Percentiles rank a stretch among this genome's conserved stretches.
These are phyloP conservation scores for Hermaeophaga mercurialis DNA, from an alignment of 2,888 invertebrate genomes.

Conservation along the genomic window DNA sequence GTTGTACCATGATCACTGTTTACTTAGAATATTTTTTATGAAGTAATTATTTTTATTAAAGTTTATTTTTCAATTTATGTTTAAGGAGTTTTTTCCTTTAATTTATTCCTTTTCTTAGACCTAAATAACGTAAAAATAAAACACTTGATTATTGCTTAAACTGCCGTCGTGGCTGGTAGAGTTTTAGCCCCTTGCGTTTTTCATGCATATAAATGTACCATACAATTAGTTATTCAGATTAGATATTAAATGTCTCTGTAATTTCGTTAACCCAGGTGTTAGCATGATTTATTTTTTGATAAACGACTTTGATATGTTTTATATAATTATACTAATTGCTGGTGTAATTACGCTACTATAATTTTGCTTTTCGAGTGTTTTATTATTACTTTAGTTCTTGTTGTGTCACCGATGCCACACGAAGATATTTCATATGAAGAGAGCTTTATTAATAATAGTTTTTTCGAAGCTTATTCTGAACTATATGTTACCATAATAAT, in stretches of 20 bases:
- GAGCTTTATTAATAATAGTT: too few species aligned
- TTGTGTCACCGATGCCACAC: slow-evolving; percentile 14
- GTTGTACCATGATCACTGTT: too few species aligned
- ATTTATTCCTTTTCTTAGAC: too few species aligned
- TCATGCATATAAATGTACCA: slow-evolving; percentile 19
- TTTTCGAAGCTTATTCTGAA: too few species aligned
- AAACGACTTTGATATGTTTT: slow-evolving; percentile 51
- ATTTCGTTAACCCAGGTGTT: slow-evolving; percentile 54
- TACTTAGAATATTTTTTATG: too few species aligned
- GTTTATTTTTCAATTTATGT: too few species aligned
- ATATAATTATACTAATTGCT: slow-evolving; percentile 52
- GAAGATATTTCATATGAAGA: slow-evolving; percentile 11
- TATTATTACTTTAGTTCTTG: slow-evolving; percentile 3
- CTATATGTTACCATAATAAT: too few species aligned
- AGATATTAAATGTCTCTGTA: slow-evolving; percentile 41
- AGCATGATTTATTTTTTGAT: slow-evolving; percentile 52
- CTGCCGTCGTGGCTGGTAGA: slow-evolving; percentile 21
- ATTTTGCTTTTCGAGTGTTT: slow-evolving; percentile 36
- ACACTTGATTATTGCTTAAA: slow-evolving; percentile 31
- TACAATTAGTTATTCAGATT: slow-evolving; percentile 43
- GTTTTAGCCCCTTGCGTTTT: slow-evolving; percentile 32
- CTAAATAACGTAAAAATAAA: too few species aligned
- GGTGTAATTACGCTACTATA: slow-evolving; percentile 41
- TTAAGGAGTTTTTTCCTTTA: too few species aligned
- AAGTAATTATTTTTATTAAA: too few species aligned